These are phyloP conservation scores for Calidris pugnax DNA, from an alignment of 2,113 vertebrate species.

Conservation along the genomic window DNA sequence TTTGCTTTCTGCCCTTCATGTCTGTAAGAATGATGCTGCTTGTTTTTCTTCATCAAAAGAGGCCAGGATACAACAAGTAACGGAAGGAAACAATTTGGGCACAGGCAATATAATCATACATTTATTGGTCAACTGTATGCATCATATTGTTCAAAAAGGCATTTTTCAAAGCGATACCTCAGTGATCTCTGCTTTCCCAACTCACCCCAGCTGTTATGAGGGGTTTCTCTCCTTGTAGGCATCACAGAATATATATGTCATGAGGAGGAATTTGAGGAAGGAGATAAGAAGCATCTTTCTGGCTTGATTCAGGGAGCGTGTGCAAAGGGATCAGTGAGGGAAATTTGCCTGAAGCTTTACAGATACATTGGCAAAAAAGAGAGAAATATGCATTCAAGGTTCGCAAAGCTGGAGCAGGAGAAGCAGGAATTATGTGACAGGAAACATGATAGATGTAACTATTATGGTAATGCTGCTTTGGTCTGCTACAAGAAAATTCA, in stretches of 20 bases:
- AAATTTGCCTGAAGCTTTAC: conserved; percentile 1
- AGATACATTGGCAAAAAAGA: not conserved
- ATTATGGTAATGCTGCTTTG: conserved; percentile 49
- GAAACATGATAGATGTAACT: conserved; percentile 28
- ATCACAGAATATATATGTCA: not conserved
- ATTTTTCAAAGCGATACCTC: not conserved
- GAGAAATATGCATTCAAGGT: conserved; percentile 5
- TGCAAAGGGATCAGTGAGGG: not conserved
- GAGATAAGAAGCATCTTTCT: conserved; percentile 2
- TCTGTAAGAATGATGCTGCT: not conserved
- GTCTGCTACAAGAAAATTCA: conserved; percentile 44
- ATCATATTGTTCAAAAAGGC: not conserved
- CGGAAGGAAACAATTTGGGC: not conserved
- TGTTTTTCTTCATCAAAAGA: not conserved
- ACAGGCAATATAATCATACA: not conserved
- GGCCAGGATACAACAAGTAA: not conserved
- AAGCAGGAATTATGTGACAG: conserved; percentile 22
- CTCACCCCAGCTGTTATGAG: not conserved
- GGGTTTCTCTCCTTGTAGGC: not conserved
- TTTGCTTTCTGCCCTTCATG: not conserved
- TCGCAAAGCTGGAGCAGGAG: not conserved
- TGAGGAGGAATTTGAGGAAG: not conserved
- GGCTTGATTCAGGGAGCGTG: not conserved
- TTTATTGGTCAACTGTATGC: not conserved
- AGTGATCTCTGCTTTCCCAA: not conserved